These are phyloP conservation scores for Lepidocyrtoides sp. DNA, from an alignment of 2,888 invertebrate species.

Conservation along the genomic window DNA sequence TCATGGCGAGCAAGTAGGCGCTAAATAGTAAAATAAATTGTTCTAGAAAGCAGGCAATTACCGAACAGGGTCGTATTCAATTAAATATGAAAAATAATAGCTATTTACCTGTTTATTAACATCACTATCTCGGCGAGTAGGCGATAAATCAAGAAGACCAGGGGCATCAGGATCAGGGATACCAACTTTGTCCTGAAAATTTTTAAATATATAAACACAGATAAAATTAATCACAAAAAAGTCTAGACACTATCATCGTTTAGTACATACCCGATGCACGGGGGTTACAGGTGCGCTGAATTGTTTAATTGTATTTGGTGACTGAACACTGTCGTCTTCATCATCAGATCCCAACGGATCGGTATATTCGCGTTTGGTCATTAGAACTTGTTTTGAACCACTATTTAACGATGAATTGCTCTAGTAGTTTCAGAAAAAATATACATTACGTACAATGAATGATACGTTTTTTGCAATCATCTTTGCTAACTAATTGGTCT, in stretches of 20 bases:
- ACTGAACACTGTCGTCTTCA: conserved; percentile 88
- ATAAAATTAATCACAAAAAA: too few species aligned
- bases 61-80: too few species aligned
- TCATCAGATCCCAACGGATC: conserved; percentile 97
- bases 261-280: conserved; percentile 77
- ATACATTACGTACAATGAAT: neutral
- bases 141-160: conserved; percentile 86
- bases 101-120: conserved; percentile 83
- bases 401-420: conserved; percentile 63
- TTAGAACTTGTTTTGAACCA: conserved; percentile 87
- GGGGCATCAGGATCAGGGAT: conserved; percentile 85
- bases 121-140: conserved; percentile 85
- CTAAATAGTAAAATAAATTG: conserved; percentile 87
- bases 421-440: conserved; percentile 7
- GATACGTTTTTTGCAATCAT: neutral
- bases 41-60: neutral
- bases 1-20: conserved; percentile 93
- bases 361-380: conserved; percentile 94
- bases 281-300: conserved; percentile 84
- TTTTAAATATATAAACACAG: neutral
- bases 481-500: too few species aligned
- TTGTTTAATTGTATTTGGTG: conserved; percentile 78
- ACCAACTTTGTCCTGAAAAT: conserved; percentile 69
- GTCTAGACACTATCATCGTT: neutral
- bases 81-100: neutral